Base-by-base conservation (phyloP, 2,888 invertebrate genomes). In the Latheticus oryzae region DNA sequence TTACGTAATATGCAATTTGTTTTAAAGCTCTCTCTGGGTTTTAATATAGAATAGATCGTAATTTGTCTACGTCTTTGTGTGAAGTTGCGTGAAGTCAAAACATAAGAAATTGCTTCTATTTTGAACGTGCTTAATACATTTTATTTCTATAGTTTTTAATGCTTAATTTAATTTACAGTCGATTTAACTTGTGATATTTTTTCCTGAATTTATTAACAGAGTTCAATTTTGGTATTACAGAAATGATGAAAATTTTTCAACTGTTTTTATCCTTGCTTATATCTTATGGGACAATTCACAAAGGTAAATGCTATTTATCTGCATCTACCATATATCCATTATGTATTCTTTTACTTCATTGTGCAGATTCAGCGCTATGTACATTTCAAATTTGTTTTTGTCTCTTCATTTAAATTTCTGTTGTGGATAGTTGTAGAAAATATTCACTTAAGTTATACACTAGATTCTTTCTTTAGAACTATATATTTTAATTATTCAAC, bases 231-330 rank as follows among this genome's bases (percentile, higher is more conserved):
- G 61, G 59, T 37, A 58, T 72, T 72, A 35, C 68, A 72, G 70
- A 43, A 58, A 66, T 26, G 59, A 67, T 61, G 69, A 63, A 24
- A 69, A 64, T 45, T 64, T 65, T 58, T 62, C 71, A 9, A 55
- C 61, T 19, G 40, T 68, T 38, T 58, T 72, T 37, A 58, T 74
- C 7, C 33, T 70, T 53, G 64, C 64, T 37, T 72, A 63, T 54
- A 64, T 70, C 59, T 33, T 64, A 28, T 72, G 69, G 71, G 68
- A 71, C 45, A 61, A 57, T 56, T 64, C 64, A 28, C 57, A 62
- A 62, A 72, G 71, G 73, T 72, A 72, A 59, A 28, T 33, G 32
- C 15, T 35, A 35, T 32, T 32, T 21, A 19, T 32, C 5, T 16
- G 7, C 26, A 42, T 15, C 7, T 28, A 9, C 8, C 24, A 28